phyloP scores from a whole-genome alignment of 2,888 invertebrate species.

The Idaea dimidiata region DNA sequence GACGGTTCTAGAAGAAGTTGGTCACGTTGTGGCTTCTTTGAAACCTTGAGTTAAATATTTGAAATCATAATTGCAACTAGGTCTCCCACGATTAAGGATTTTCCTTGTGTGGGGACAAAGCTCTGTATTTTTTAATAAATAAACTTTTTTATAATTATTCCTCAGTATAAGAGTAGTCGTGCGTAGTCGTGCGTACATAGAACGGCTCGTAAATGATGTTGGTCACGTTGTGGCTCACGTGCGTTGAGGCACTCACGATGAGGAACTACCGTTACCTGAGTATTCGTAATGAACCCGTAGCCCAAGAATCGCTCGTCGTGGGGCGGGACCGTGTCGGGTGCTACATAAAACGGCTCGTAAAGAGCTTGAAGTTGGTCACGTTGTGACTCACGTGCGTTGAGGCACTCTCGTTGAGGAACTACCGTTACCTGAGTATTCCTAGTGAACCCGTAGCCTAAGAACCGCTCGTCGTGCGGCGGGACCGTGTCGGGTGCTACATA shows the following conservation, averaged over 20 bases:
- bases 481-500: constrained; percentile 91
- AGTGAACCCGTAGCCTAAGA: constrained; percentile 95
- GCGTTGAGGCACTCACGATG: constrained; percentile 62
- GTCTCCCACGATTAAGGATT: too few species aligned
- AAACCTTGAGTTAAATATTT: too few species aligned
- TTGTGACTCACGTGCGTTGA: constrained; percentile 90
- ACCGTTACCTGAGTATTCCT: constrained; percentile 92
- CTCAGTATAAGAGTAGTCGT: too few species aligned
- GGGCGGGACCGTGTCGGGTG: constrained; percentile 88
- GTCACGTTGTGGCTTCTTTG: too few species aligned
- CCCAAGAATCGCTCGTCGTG: constrained; percentile 95
- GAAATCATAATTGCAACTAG: too few species aligned
- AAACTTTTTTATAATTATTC: too few species aligned
- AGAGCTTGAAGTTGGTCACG: constrained; percentile 90
- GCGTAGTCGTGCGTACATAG: constrained; percentile 91
- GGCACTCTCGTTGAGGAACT: constrained; percentile 80
- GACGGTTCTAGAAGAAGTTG: too few species aligned
- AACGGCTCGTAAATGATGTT: constrained; percentile 95
- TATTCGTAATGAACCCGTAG: constrained; percentile 95
- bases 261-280: constrained; percentile 86
- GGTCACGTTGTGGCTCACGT: constrained; percentile 92
- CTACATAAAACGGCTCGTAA: constrained; percentile 97
- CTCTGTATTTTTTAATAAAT: too few species aligned
- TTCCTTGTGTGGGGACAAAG: too few species aligned
- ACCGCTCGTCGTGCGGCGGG: constrained; percentile 93